Evolutionary conservation across 2,888 invertebrate genomes (phyloP), one percentile per base, ranked within the genome.

Genomic region (Clanis bilineata): DNA sequence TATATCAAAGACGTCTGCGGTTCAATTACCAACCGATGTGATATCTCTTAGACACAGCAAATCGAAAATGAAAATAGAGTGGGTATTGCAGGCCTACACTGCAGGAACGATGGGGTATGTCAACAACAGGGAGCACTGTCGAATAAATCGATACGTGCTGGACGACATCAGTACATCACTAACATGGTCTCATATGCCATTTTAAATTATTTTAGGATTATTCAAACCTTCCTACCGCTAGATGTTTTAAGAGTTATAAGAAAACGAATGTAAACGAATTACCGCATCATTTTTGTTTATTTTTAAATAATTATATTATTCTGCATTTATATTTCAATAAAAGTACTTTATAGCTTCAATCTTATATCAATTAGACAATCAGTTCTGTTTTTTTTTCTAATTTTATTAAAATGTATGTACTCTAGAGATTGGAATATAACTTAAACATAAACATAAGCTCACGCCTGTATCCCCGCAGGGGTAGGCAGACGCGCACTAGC

Each of bases 1-100:
- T 93, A 85, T 90, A 92, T 93, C 93, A 93, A 92, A 92, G 90
- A 92, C 85, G 90, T 85, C 87, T 80, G 79, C 75, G 84, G 82
- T 86, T 88, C 92, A 90, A 92, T 93, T 92, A 92, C 90, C 80
- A 77, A 79, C 80, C 85, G 80, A 83, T 86, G 79, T 83, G 84
- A 82, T 90, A 89, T 90, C 89, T 88, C 74, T 80, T 80, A 82
- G 82, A 80, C 73, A 77, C 86, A 86, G 86, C 77, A 84, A 81
- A 85, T 88, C 71, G 81, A 83, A 87, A 90, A 83, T 83, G 82
- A 86, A 88, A 89, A 88, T 82, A 76, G 72, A 70, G 63, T 57
- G 38, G 41, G 44, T 59, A 64, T 68, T 80, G 79, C 80, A 82
- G 74, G 83, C 82, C 79, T 81, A 79, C 66, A 70, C 61, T 70